Base-by-base conservation (phyloP, 2,113 vertebrate species). In the Origma solitaria region DNA sequence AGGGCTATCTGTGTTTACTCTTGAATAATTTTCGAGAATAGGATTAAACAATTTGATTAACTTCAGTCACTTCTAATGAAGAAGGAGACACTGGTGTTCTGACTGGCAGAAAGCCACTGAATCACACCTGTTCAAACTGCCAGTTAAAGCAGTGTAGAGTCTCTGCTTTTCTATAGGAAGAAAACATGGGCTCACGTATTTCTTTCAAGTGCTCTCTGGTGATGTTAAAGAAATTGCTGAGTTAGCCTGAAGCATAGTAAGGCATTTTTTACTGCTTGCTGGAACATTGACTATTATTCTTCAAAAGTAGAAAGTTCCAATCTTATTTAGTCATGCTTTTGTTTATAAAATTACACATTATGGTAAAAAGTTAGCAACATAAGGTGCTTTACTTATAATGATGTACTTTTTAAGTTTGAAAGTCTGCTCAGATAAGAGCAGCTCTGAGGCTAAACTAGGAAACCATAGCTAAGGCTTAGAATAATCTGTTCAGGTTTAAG, bases 21-120 rank as follows among this genome's bases (percentile, higher is more conserved):
- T 57, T 61, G 33, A 90, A 89, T 57, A 64, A 85, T 92, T 95
- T 79, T 68, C 75, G 65, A 33, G 49, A 60, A 56, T 44, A 24
- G 19, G 94, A 91, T 93, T 64, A 87, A 94, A 81, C 38, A 79
- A 75, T 60, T 53, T 56, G 7, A 87, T 93, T 87, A 84, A 91
- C 47, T 87, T 89, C 3, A 69, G 57, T 84, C 49, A 78, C 24
- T 56, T 96, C 31, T 71, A 49, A 69, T 82, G 56, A 82, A 79
- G 71, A 94, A 82, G n/a, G 44, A 25, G 37, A 72, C 30, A 50
- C 11, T 73, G 28, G 30, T 80, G 31, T 72, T 86, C 62, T 68
- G n/a, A n/a, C 19, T 75, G 47, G 56, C 73, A 78, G 38, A 58
- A 75, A 60, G 42, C 25, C 19, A 13, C 89, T 73, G 54, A 70